These are phyloP conservation scores for Actinernus sp. DNA, from an alignment of 92 coral and sea anemone species.

Conservation along the genomic window DNA sequence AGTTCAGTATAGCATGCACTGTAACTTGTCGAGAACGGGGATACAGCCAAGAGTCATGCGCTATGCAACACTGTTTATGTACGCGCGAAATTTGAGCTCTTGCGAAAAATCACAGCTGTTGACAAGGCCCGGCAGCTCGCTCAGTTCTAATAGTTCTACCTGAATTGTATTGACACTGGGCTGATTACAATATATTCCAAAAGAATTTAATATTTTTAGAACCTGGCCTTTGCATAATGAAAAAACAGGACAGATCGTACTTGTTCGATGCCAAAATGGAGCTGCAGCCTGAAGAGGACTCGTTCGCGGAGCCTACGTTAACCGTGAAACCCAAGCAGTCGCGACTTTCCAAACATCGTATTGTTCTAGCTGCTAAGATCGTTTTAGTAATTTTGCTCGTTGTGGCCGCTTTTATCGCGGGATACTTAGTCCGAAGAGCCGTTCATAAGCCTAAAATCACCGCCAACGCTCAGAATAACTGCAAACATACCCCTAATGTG, in stretches of 20 bases:
- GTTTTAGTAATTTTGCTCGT: constrained; percentile 55
- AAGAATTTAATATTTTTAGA: background rate
- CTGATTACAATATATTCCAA: constrained; percentile 17
- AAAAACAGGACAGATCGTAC: constrained; percentile 63
- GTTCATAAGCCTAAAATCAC: constrained; percentile 34
- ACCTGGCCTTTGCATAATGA: constrained; percentile 8
- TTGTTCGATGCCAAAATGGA: constrained; percentile 93
- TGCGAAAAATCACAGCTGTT: constrained; percentile 33
- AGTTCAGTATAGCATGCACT: too few relatives aligned
- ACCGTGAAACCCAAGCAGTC: constrained; percentile 4
- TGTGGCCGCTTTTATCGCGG: constrained; percentile 72
- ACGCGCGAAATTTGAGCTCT: constrained; percentile 30
- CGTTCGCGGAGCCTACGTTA: constrained; percentile 65
- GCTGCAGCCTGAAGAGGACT: constrained; percentile 77
- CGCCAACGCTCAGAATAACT: constrained; percentile 17
- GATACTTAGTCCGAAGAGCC: constrained; percentile 80
- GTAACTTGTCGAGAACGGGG: too few relatives aligned
- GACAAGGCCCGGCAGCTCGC: background rate
- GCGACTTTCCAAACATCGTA: constrained; percentile 1
- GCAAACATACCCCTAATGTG: constrained; percentile 4
- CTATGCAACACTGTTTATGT: background rate
- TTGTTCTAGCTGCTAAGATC: constrained; percentile 27
- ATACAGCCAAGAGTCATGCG: too few relatives aligned
- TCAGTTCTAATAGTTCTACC: background rate
- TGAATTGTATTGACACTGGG: constrained; percentile 9